Percentiles rank a stretch among this genome's conserved stretches.
Conservation (phyloP, 1,140 invertebrate genomes). For the Tetragonula clypearis region DNA sequence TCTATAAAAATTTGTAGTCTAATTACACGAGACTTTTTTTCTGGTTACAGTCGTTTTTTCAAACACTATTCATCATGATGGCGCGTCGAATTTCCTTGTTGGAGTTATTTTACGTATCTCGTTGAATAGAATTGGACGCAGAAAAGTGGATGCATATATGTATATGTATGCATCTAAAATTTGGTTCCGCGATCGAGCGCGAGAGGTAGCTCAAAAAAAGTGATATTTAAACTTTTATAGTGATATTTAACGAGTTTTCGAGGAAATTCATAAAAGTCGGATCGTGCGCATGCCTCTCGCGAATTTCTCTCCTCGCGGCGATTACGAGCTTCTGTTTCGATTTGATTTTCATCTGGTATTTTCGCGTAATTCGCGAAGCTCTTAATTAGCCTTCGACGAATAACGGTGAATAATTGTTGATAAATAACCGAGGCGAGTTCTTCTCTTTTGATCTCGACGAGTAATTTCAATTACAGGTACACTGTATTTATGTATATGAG, state of each 20-base stretch:
- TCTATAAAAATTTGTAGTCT: no score
- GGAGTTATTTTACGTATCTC: neutral
- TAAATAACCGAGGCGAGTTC: neutral
- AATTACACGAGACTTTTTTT: neutral
- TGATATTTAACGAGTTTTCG: conserved; percentile 31
- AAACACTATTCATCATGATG: neutral
- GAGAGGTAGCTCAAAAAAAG: conserved; percentile 3
- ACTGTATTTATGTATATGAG: neutral
- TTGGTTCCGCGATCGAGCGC: no score
- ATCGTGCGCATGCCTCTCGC: no score
- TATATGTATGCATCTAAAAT: neutral
- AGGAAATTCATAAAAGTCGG: conserved; percentile 17
- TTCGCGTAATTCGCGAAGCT: neutral
- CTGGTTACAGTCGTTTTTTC: no score
- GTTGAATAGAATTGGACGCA: conserved; percentile 11
- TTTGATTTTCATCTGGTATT: conserved; percentile 11
- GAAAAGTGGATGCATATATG: neutral
- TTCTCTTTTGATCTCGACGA: neutral
- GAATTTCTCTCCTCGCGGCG: neutral
- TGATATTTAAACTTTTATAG: conserved; percentile 2
- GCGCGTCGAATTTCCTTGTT: neutral
- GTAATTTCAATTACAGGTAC: neutral
- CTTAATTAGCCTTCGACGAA: conserved; percentile 21
- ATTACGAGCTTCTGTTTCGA: neutral
- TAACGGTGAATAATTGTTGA: conserved; percentile 26